A percentile compares a stretch with the other conserved stretches of the same genome.
phyloP scores from a whole-genome alignment of 2,113 vertebrate species.

The Leptocoma aspasia region DNA sequence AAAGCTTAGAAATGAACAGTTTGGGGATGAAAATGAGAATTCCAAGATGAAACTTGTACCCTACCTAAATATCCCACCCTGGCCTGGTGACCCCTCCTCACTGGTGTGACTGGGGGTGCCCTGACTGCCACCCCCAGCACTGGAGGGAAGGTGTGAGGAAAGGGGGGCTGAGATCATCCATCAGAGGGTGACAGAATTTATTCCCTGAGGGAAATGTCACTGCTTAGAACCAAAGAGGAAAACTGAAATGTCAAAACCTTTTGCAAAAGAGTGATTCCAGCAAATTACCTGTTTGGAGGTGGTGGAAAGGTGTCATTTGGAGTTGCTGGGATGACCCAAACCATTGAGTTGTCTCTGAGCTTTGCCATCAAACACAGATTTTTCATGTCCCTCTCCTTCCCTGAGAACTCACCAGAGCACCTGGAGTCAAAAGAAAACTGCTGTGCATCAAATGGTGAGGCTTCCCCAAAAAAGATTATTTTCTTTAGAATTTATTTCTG shows the following conservation, averaged over 20 bases:
- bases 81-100: neutral
- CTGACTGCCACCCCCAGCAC: neutral
- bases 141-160: neutral
- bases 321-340: neutral
- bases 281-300: neutral
- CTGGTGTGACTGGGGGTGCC: neutral
- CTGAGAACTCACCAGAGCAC: neutral
- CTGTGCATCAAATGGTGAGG: neutral
- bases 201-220: neutral
- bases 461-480: neutral
- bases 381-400: neutral
- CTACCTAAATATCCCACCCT: neutral
- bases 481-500: neutral
- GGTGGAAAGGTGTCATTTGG: neutral
- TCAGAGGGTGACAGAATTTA: neutral
- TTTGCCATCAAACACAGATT: neutral
- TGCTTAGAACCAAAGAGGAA: neutral
- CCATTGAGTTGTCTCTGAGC: neutral
- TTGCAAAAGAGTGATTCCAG: neutral
- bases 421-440: neutral
- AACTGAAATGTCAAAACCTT: slow-evolving; percentile 45
- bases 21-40: neutral
- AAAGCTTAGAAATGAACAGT: accelerated
- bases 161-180: neutral
- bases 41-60: too few species aligned